Conservation (phyloP, 2,797 vertebrate genomes). For the Heterohyrax brucei region DNA sequence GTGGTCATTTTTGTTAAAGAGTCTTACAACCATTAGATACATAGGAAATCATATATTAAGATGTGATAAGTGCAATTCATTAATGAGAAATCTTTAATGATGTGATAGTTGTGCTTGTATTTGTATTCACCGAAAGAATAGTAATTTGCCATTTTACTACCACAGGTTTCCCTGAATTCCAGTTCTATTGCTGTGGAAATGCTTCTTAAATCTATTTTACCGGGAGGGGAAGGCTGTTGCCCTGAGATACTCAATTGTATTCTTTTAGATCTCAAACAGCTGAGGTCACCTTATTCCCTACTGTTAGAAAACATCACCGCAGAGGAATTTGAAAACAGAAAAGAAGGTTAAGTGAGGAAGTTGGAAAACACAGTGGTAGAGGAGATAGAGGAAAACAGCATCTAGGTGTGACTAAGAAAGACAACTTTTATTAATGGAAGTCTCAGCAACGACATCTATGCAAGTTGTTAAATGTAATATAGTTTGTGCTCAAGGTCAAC, state of each 20-base stretch:
- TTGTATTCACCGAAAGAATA: background rate
- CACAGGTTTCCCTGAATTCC: background rate
- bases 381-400: background rate
- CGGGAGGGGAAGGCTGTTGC: background rate
- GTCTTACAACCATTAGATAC: background rate
- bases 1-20: background rate
- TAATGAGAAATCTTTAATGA: background rate
- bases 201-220: background rate
- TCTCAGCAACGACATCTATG: background rate
- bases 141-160: conserved; percentile 4
- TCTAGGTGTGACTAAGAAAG: conserved; percentile 6
- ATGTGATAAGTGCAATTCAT: background rate
- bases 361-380: background rate
- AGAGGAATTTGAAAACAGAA: conserved; percentile 52
- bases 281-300: conserved; percentile 21
- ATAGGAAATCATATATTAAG: background rate
- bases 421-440: conserved; percentile 53
- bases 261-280: conserved; percentile 41
- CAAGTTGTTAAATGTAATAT: conserved; percentile 32
- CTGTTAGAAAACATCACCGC: background rate
- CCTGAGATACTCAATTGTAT: background rate
- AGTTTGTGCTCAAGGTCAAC: background rate
- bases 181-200: background rate
- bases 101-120: background rate
- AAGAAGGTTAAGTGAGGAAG: background rate